Evolutionary conservation across 2,888 invertebrate genomes (phyloP), one percentile per base, ranked within the genome.

Genomic region (Tetropium fuscum): DNA sequence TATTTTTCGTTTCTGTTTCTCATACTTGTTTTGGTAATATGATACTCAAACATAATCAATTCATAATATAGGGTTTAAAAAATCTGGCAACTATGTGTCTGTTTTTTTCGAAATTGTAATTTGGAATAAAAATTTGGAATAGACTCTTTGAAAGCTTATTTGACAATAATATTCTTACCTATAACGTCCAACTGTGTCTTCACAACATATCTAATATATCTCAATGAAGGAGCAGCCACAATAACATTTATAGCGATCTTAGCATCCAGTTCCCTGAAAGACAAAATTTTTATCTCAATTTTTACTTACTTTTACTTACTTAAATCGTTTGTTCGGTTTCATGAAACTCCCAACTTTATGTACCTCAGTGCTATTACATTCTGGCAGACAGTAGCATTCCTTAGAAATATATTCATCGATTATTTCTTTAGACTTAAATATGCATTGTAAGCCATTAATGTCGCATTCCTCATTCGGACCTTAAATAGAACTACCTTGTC

Each of bases 91-190:
- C n/a, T n/a, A n/a, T n/a, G n/a, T n/a, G n/a, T n/a, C n/a, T n/a
- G n/a, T n/a, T n/a, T n/a, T n/a, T n/a, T n/a, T n/a, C n/a, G n/a
- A n/a, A n/a, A n/a, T n/a, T n/a, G n/a, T n/a, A n/a, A n/a, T n/a
- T n/a, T n/a, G n/a, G n/a, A n/a, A n/a, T n/a, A n/a, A n/a, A n/a
- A n/a, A n/a, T n/a, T n/a, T n/a, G n/a, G n/a, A n/a, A n/a, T n/a
- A n/a, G n/a, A n/a, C n/a, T n/a, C n/a, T n/a, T n/a, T n/a, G n/a
- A n/a, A n/a, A n/a, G n/a, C n/a, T n/a, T n/a, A n/a, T n/a, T n/a
- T n/a, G n/a, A 40, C 16, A 32, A 48, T 32, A 16, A 15, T n/a
- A 22, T 18, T 44, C 49, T 20, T 43, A 57, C 57, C 57, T 13
- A 57, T 40, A 11, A 57, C 18, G 13, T 49, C 49, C 22, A 57